These are phyloP conservation scores for Ennomos erosarius DNA, from an alignment of 2,888 invertebrate genomes.

Conservation along the genomic window DNA sequence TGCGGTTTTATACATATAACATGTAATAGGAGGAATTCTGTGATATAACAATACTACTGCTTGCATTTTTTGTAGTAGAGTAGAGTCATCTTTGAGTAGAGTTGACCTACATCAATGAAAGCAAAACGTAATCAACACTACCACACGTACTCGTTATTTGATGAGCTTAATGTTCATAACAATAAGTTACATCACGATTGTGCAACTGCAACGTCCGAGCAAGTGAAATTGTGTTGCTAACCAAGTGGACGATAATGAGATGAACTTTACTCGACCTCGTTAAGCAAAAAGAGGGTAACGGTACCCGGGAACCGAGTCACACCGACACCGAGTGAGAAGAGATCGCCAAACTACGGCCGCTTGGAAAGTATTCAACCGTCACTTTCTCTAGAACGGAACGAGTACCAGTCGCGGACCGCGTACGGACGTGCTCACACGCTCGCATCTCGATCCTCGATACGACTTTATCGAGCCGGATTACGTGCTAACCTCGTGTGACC, in stretches of 20 bases:
- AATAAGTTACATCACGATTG: conserved; percentile 42
- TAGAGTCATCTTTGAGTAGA: too few relatives aligned
- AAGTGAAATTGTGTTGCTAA: conserved; percentile 62
- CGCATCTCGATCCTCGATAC: conserved; percentile 17
- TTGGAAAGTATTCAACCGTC: conserved; percentile 78
- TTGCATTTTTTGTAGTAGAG: conserved; percentile 3
- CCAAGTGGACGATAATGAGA: conserved; percentile 55
- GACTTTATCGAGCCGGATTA: conserved; percentile 9
- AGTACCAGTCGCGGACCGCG: conserved; percentile 57
- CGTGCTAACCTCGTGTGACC: conserved; percentile 20
- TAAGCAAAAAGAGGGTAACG: conserved; percentile 74
- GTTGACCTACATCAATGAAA: conserved; percentile 28
- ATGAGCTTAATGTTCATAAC: conserved; percentile 22
- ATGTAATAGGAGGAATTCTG: too few relatives aligned
- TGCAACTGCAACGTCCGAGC: conserved; percentile 47
- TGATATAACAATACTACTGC: too few relatives aligned
- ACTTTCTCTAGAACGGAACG: conserved; percentile 81
- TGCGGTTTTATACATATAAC: not conserved
- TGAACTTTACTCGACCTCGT: conserved; percentile 69
- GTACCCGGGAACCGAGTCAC: conserved; percentile 56
- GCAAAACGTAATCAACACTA: conserved; percentile 20
- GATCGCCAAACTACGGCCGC: conserved; percentile 58
- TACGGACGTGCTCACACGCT: conserved; percentile 48
- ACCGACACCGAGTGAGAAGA: conserved; percentile 42
- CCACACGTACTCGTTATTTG: conserved; percentile 14